phyloP scores from a whole-genome alignment of 2,113 vertebrate species.

The Gobio gobio region DNA sequence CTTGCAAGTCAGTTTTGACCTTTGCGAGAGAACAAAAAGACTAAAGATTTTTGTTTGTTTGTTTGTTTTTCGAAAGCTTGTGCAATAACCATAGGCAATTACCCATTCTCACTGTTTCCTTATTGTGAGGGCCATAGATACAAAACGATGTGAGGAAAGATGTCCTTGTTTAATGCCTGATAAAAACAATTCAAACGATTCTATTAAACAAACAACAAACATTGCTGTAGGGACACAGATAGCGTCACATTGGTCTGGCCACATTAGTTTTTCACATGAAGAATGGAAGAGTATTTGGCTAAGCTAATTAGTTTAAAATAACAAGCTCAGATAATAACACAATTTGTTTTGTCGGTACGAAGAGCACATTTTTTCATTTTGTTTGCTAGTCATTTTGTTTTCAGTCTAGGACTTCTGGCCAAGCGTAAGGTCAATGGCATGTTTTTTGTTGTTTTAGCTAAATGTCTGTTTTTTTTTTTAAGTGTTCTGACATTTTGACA shows the following conservation, averaged over 20 bases:
- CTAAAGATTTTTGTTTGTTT: too few species aligned
- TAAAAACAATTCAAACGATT: constrained; percentile 8
- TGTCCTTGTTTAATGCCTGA: constrained; percentile 6
- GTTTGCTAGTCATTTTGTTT: neutral
- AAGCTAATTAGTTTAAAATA: constrained; percentile 29
- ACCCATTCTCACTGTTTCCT: neutral
- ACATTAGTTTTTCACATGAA: neutral
- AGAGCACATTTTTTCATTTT: neutral
- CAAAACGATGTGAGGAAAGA: neutral
- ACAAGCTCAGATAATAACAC: neutral
- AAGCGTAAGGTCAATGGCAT: neutral
- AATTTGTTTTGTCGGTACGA: neutral
- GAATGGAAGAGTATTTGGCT: neutral
- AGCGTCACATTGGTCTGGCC: neutral
- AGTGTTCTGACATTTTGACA: constrained; percentile 35
- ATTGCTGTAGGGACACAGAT: constrained; percentile 15
- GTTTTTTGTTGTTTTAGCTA: neutral
- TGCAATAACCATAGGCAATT: neutral
- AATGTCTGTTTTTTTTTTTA: neutral
- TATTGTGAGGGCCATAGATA: constrained; percentile 10
- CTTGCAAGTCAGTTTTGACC: neutral
- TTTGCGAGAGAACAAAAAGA: neutral
- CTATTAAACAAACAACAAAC: constrained; percentile 12
- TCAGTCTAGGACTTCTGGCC: neutral
- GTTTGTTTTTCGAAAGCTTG: neutral